phyloP scores from a whole-genome alignment of 2,113 vertebrate genomes.

The Anas platyrhynchos region DNA sequence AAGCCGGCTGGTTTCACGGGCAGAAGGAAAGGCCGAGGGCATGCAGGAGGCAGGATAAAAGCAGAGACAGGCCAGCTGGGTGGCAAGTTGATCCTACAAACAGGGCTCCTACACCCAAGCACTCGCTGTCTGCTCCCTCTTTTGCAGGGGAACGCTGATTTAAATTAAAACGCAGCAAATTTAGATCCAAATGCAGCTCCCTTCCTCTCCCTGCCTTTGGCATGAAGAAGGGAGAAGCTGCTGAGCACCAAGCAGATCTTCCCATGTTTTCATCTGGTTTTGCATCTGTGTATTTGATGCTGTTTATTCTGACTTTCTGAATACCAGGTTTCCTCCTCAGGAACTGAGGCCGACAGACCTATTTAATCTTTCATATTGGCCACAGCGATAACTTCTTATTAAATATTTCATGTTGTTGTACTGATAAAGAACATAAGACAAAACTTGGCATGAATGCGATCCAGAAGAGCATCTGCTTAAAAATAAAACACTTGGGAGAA shows the following conservation, averaged over 20 bases:
- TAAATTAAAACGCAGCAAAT: neutral
- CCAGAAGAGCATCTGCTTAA: slow-evolving; percentile 56
- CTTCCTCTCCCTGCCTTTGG: neutral
- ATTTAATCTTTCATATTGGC: slow-evolving; percentile 80
- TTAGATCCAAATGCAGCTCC: neutral
- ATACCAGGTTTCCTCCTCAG: slow-evolving; percentile 33
- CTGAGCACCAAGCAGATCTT: neutral
- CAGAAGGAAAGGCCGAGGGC: neutral
- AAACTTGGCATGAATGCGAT: slow-evolving; percentile 55
- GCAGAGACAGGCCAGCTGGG: neutral
- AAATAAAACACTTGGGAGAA: slow-evolving; percentile 56
- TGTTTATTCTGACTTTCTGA: slow-evolving; percentile 26
- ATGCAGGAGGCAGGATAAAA: neutral
- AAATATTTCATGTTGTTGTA: slow-evolving; percentile 83
- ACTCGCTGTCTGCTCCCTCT: neutral
- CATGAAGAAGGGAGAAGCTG: neutral
- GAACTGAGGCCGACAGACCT: slow-evolving; percentile 44
- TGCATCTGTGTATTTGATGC: neutral
- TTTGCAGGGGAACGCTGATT: neutral
- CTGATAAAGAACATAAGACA: slow-evolving; percentile 71
- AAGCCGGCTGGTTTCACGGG: neutral
- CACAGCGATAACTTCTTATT: slow-evolving; percentile 74
- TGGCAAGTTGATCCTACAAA: fast-evolving
- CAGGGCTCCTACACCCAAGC: neutral
- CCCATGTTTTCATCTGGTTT: neutral